Percentiles rank a stretch among this genome's conserved stretches.
phyloP scores from a whole-genome alignment of 2,797 vertebrate species.

The Sciaenops ocellatus region DNA sequence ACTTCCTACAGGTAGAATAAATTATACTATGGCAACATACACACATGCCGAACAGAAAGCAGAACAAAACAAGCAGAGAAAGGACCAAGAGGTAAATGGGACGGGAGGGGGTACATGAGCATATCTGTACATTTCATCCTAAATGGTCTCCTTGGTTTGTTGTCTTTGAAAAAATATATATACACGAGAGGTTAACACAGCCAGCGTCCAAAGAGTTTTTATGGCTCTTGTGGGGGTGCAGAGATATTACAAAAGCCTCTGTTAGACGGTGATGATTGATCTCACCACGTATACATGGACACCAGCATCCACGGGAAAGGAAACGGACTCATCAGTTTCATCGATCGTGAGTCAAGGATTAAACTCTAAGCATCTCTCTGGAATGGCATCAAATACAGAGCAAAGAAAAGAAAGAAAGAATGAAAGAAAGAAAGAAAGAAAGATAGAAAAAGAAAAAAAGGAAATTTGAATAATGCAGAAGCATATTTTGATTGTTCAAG shows the following conservation, averaged over 20 bases:
- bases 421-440: neutral
- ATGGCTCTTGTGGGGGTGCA: slow-evolving; percentile 21
- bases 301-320: slow-evolving; percentile 32
- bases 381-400: slow-evolving; percentile 24
- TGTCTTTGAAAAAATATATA: slow-evolving; percentile 75
- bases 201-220: slow-evolving; percentile 6
- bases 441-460: neutral
- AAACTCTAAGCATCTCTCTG: slow-evolving; percentile 9
- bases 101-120: slow-evolving; percentile 36
- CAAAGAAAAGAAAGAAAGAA: neutral
- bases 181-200: slow-evolving; percentile 67
- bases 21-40: slow-evolving; percentile 95
- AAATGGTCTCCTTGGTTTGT: slow-evolving; percentile 56
- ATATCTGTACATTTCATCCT: slow-evolving; percentile 67
- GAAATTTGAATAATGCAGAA: slow-evolving; percentile 8
- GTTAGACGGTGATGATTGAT: slow-evolving; percentile 1
- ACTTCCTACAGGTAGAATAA: slow-evolving; percentile 97
- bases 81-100: slow-evolving; percentile 68
- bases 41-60: slow-evolving; percentile 84
- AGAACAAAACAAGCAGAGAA: slow-evolving; percentile 75
- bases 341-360: neutral
- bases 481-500: slow-evolving; percentile 24
- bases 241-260: slow-evolving; percentile 32
- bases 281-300: slow-evolving; percentile 16
- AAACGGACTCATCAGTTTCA: neutral